Conservation (phyloP, 2,888 invertebrate genomes). For the Ormia ochracea region DNA sequence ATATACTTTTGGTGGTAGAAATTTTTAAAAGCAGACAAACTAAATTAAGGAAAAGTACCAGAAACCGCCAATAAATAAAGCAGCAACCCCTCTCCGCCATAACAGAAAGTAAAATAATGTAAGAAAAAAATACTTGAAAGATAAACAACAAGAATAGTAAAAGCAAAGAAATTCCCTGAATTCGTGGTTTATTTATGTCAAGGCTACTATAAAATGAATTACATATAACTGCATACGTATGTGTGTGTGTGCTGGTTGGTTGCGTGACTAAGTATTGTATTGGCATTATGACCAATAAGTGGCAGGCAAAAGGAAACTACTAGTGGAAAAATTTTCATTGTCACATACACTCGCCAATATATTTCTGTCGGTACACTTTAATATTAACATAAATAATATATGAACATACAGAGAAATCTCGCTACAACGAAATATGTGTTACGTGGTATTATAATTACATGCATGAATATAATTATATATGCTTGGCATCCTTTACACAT, state of each 20-base stretch:
- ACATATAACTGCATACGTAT: not conserved
- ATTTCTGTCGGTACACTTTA: not conserved
- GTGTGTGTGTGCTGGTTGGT: too few relatives aligned
- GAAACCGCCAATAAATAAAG: slow-evolving; percentile 60
- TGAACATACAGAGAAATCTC: too few relatives aligned
- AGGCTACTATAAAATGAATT: slow-evolving; percentile 68
- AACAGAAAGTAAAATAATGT: not conserved
- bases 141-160: not conserved
- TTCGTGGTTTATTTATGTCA: slow-evolving; percentile 64
- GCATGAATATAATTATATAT: too few relatives aligned
- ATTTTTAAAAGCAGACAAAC: not conserved
- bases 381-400: not conserved
- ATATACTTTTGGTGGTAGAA: not conserved
- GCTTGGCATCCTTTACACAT: too few relatives aligned
- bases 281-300: slow-evolving; percentile 2
- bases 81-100: not conserved
- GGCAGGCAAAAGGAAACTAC: slow-evolving; percentile 1
- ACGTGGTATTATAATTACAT: too few relatives aligned
- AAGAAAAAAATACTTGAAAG: not conserved
- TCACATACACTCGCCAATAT: not conserved
- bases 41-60: slow-evolving; percentile 31
- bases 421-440: too few relatives aligned
- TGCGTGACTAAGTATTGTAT: not conserved
- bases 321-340: not conserved
- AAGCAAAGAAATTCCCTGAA: slow-evolving; percentile 17